Conservation (phyloP, 1,140 invertebrate species). For the Caerostris darwini region DNA sequence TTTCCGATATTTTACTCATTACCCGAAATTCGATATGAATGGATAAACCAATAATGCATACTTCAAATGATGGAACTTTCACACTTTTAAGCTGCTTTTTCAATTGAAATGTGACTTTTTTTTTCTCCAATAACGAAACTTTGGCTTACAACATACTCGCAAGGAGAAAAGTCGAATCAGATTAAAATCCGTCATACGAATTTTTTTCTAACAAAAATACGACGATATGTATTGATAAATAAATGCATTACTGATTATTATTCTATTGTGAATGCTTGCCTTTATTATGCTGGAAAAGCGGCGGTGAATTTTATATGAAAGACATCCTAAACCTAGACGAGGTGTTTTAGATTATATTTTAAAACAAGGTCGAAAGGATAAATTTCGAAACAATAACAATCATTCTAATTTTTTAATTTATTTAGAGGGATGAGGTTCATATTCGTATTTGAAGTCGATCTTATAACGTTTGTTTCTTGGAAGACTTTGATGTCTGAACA, state of each 20-base stretch:
- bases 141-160: neutral
- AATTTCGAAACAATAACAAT: neutral
- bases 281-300: neutral
- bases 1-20: constrained; percentile 37
- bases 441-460: no score
- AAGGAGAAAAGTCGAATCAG: neutral
- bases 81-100: neutral
- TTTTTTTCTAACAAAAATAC: neutral
- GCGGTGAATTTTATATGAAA: neutral
- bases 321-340: neutral
- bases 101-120: neutral
- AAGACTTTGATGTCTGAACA: no score
- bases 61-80: neutral
- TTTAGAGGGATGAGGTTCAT: no score
- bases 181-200: neutral
- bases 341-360: neutral
- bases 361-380: neutral
- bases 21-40: constrained; percentile 9
- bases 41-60: constrained; percentile 9
- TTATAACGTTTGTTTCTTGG: no score
- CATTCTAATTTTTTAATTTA: no score
- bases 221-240: neutral
- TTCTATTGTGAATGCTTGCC: neutral
- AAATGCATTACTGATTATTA: neutral
- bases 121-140: constrained; percentile 18